Conservation (phyloP, 1,140 invertebrate genomes). For the Drosophila sucinea region DNA sequence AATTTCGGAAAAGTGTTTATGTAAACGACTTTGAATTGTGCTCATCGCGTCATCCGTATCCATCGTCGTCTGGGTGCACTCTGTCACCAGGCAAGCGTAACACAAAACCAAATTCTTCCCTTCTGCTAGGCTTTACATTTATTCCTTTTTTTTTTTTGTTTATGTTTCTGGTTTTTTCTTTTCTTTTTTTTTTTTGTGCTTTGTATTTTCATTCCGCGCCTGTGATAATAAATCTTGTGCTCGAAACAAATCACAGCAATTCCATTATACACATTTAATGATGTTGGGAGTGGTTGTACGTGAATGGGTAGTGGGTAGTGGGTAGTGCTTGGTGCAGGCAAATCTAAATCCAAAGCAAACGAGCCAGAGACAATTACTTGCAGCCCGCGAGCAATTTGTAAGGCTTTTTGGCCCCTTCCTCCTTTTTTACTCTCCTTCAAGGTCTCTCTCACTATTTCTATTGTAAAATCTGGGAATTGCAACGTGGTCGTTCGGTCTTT, state of each 20-base stretch:
- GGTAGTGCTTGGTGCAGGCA: conserved; percentile 21
- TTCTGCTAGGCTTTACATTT: conserved; percentile 44
- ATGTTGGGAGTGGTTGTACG: conserved; percentile 55
- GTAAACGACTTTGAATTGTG: conserved; percentile 71
- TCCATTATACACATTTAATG: conserved; percentile 78
- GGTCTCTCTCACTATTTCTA: background rate
- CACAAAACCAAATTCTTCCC: conserved; percentile 76
- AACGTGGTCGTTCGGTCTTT: conserved; percentile 37
- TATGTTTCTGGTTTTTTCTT: background rate
- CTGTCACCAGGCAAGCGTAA: conserved; percentile 72
- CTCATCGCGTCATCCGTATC: conserved; percentile 9
- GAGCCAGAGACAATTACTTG: conserved; percentile 77
- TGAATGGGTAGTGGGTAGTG: background rate
- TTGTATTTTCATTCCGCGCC: background rate
- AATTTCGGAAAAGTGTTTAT: conserved; percentile 73
- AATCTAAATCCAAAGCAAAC: conserved; percentile 52
- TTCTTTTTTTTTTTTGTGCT: background rate
- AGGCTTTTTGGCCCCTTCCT: conserved; percentile 32
- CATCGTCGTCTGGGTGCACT: conserved; percentile 66
- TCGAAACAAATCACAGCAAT: conserved; percentile 78
- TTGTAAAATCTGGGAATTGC: conserved; percentile 33
- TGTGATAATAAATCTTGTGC: conserved; percentile 72
- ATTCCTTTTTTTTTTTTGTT: background rate
- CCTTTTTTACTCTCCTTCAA: background rate
- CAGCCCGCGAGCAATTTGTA: conserved; percentile 74